phyloP scores from a whole-genome alignment of 2,888 invertebrate species.

The Bombylius discolor region DNA sequence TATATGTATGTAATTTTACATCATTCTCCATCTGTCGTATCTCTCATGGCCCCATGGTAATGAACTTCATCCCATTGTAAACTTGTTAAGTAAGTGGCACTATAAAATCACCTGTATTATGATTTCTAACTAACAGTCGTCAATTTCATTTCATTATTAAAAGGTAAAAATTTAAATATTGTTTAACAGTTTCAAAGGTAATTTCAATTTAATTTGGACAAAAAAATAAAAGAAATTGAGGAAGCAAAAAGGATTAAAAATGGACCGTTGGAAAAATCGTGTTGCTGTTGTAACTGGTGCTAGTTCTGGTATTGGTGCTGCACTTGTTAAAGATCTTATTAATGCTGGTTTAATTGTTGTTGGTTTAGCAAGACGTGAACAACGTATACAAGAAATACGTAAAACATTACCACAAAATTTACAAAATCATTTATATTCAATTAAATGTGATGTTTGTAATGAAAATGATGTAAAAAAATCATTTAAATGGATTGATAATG shows the following conservation, averaged over 20 bases:
- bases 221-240: neutral
- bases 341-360: constrained; percentile 41
- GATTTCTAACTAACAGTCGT: neutral
- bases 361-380: constrained; percentile 40
- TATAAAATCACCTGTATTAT: neutral
- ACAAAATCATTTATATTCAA: constrained; percentile 28
- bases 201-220: neutral
- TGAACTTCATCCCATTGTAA: neutral
- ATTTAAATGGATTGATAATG: constrained; percentile 38
- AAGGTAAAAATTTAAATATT: neutral
- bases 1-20: no score
- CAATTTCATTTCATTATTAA: neutral
- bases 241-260: constrained; percentile 13
- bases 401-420: constrained; percentile 20
- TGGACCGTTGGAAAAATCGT: constrained; percentile 47
- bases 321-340: constrained; percentile 34
- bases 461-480: constrained; percentile 41
- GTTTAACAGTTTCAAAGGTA: neutral
- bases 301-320: constrained; percentile 46
- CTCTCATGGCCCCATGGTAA: neutral
- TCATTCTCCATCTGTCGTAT: no score
- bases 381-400: constrained; percentile 27
- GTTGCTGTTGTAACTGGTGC: constrained; percentile 50
- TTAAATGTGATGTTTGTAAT: constrained; percentile 40
- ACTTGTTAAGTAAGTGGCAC: neutral